Evolutionary conservation across 2,888 invertebrate species (phyloP), one percentile per base, ranked within the genome.

Genomic region (Apamea crenata): DNA sequence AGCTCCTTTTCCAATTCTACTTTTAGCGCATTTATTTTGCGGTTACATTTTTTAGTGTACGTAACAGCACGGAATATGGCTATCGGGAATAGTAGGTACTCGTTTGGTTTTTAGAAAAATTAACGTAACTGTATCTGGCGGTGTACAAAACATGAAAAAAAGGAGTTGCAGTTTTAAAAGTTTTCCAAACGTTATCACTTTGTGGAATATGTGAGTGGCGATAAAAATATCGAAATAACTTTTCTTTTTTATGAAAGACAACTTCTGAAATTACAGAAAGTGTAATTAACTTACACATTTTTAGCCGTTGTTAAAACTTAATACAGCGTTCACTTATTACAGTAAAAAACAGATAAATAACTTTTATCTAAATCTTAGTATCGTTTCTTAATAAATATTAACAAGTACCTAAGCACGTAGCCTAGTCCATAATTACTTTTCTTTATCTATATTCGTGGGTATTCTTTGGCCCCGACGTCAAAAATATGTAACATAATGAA

Each of bases 281-380:
- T 53, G 53, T 53, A 21, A 21, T 2, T 53, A 74, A 14, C 25
- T 40, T 29, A 29, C 25, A 36, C 1, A 29, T 25, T 63, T 82
- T 18, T 44, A 63, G 44, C 12, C 29, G 12, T 36, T 63, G 50
- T 77, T 50, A 50, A 63, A 77, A n/a, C 47, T 63, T 12, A 67
- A 29, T 29, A 25, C 32, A 65, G 36, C 25, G 12, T 63, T 10
- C 25, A 59, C 76, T 66, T 47, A n/a, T 29, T 59, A 50, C 16
- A 82, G 7, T 40, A 18, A 53, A 66, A 32, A 40, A 40, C 65
- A 21, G 56, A 47, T 40, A 59, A 66, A 77, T 21, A 59, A 83
- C 21, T 59, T 83, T 67, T 83, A 83, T 59, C 32, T 6, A 5
- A n/a, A 21, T 53, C 74, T n/a, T 44, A 59, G 59, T 59, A 59